phyloP scores from a whole-genome alignment of 2,888 invertebrate species.

The Tupiocoris notatus region DNA sequence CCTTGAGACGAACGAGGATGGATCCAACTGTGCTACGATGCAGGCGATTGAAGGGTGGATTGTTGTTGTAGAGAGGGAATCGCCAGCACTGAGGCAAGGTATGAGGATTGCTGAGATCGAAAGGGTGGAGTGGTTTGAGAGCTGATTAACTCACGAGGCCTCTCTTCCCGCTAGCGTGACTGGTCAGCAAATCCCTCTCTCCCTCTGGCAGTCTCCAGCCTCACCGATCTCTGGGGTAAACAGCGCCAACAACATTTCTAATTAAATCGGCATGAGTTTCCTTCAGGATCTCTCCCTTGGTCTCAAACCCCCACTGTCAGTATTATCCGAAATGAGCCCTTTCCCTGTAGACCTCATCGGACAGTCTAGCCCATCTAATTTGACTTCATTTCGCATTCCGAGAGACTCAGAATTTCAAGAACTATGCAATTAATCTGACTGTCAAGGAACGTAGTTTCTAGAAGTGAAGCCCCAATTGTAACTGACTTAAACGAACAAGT shows the following conservation, averaged over 20 bases:
- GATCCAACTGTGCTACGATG: too few relatives aligned
- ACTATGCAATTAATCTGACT: conserved; percentile 11
- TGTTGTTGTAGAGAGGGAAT: neutral
- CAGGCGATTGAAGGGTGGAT: conserved; percentile 3
- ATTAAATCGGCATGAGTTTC: conserved; percentile 20
- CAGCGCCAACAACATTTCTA: conserved; percentile 36
- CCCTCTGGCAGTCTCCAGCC: neutral
- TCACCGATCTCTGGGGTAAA: conserved; percentile 11
- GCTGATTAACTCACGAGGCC: conserved; percentile 30
- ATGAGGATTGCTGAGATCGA: too few relatives aligned
- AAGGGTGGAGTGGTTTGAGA: neutral
- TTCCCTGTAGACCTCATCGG: conserved; percentile 7
- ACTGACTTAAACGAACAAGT: neutral
- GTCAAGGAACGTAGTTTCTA: neutral
- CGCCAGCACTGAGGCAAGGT: too few relatives aligned
- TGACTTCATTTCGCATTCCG: conserved; percentile 17
- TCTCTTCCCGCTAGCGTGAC: too few relatives aligned
- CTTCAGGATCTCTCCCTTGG: neutral
- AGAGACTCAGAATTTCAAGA: neutral
- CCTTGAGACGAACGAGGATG: conserved; percentile 3
- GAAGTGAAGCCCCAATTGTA: neutral
- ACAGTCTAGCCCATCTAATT: conserved; percentile 3
- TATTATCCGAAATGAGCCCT: conserved; percentile 31
- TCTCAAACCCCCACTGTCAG: neutral
- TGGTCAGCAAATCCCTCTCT: neutral